Evolutionary conservation across 2,888 invertebrate genomes (phyloP), one percentile per base, ranked within the genome.

Genomic region (Papilio elwesi): DNA sequence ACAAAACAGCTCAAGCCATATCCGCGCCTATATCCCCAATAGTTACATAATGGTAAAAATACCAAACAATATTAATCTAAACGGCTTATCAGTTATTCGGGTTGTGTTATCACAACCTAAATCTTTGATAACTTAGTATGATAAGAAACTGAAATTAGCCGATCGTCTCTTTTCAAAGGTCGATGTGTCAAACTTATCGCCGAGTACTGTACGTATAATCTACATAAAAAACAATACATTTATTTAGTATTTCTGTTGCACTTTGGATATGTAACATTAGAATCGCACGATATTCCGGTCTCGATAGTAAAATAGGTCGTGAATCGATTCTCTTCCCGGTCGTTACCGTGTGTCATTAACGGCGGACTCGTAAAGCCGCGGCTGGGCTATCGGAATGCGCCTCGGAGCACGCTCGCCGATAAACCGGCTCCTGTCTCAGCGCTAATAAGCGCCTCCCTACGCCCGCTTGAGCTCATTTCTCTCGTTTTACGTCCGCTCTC

Each of bases 281-380:
- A 75, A 73, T 75, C 76, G 74, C 63, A 73, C 69, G 70, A 80
- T 81, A 66, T 69, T 73, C 78, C 78, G 80, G 77, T 76, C 74
- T 76, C 86, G 83, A 86, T 87, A 87, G 85, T 89, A 87, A 90
- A 89, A 87, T 85, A 82, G 85, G 84, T 84, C 84, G 87, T 85
- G 88, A 88, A 88, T 90, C 88, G 90, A 87, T 89, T 89, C 89
- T 89, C 90, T 90, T 90, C 90, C 90, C 90, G 89, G 89, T 90
- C 87, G 85, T 88, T 84, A 85, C 83, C 83, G 81, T 81, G 84
- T 90, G 88, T 91, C 91, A 90, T 91, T 91, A 90, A 91, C 83
- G 83, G 82, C 77, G 59, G 79, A 74, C 78, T 86, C 89, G 87
- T 90, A 91, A 91, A 90, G 87, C 85, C 86, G 84, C 87, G 90